phyloP scores from a whole-genome alignment of 2,888 invertebrate genomes.

The Aradus depressus region DNA sequence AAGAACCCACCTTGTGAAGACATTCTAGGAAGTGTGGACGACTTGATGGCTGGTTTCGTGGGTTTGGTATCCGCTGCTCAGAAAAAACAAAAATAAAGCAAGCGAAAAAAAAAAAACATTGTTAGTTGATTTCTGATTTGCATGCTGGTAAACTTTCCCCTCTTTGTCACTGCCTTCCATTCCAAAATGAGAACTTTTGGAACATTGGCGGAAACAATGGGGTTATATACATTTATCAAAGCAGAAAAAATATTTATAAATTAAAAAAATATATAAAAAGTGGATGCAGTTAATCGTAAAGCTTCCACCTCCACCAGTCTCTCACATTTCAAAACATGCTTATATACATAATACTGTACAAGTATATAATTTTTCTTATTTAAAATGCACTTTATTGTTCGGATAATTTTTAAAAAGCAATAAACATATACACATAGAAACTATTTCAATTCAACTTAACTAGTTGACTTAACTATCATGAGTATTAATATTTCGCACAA shows the following conservation, averaged over 20 bases:
- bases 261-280: slow-evolving; percentile 10
- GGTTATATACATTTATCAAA: slow-evolving; percentile 4
- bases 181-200: background rate
- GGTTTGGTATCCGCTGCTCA: slow-evolving; percentile 86
- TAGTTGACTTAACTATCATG: too few relatives aligned
- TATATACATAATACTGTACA: slow-evolving; percentile 9
- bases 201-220: slow-evolving; percentile 6
- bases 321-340: slow-evolving; percentile 20
- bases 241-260: slow-evolving; percentile 20
- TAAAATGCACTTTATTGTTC: background rate
- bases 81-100: too few relatives aligned
- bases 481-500: too few relatives aligned
- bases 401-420: too few relatives aligned
- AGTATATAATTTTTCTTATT: slow-evolving; percentile 10
- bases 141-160: too few relatives aligned
- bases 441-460: too few relatives aligned
- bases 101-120: too few relatives aligned
- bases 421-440: too few relatives aligned
- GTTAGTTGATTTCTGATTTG: too few relatives aligned
- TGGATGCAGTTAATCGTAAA: slow-evolving; percentile 20
- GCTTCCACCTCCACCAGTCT: slow-evolving; percentile 17
- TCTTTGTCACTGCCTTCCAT: too few relatives aligned
- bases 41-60: slow-evolving; percentile 93
- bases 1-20: slow-evolving; percentile 76
- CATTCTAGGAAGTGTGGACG: slow-evolving; percentile 85